Conservation (phyloP, 2,797 vertebrate genomes). For the Coracias cyanogaster region DNA sequence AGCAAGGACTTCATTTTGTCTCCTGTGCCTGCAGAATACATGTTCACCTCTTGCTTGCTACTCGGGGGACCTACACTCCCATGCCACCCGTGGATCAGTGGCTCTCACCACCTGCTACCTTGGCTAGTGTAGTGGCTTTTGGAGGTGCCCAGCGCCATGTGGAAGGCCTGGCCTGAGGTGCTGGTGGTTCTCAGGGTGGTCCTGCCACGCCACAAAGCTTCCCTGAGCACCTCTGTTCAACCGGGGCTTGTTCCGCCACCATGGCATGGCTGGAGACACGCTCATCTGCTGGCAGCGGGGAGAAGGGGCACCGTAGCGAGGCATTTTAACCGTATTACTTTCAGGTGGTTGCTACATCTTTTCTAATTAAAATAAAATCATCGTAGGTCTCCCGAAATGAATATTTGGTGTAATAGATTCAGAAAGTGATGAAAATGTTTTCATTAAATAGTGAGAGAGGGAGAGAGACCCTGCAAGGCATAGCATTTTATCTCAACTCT, state of each 20-base stretch:
- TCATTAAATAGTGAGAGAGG: constrained; percentile 76
- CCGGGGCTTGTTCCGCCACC: neutral
- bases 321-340: constrained; percentile 65
- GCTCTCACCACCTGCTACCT: neutral
- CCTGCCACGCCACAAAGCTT: neutral
- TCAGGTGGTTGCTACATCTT: constrained; percentile 71
- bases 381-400: constrained; percentile 76
- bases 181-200: neutral
- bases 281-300: rapidly evolving
- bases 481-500: constrained; percentile 79
- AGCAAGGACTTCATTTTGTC: neutral
- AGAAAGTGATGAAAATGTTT: constrained; percentile 83
- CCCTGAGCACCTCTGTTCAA: rapidly evolving
- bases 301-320: constrained; percentile 7
- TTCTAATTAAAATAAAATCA: constrained; percentile 81
- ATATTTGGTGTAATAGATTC: constrained; percentile 78
- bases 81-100: rapidly evolving
- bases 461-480: constrained; percentile 80
- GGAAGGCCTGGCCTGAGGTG: neutral
- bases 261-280: rapidly evolving
- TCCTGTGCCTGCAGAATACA: neutral
- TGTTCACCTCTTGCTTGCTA: neutral
- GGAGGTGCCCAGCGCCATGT: neutral
- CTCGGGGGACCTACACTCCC: rapidly evolving
- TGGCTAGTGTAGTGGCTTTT: rapidly evolving